Evolutionary conservation across 1,140 invertebrate species (phyloP).

Genomic region (Papilio xuthus): DNA sequence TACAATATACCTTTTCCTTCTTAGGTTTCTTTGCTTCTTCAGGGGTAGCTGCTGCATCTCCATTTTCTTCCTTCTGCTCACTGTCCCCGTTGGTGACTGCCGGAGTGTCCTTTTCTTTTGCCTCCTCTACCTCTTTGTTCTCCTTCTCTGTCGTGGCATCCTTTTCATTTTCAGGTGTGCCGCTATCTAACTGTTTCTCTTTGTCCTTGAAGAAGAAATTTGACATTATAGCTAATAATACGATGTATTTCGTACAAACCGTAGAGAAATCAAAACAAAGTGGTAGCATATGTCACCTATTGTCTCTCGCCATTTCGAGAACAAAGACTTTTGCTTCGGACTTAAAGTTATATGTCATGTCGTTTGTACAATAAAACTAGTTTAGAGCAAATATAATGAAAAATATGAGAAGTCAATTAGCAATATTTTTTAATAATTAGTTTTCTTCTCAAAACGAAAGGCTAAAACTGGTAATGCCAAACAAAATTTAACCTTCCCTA

Average conservation of each 20-base stretch:
- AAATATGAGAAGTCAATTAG: background rate
- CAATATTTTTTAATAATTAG: background rate
- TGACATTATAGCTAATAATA: background rate
- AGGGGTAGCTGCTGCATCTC: constrained; percentile 83
- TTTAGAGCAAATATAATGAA: constrained; percentile 4
- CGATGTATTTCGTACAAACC: background rate
- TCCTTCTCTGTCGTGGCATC: constrained; percentile 86
- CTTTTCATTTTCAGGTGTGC: constrained; percentile 86
- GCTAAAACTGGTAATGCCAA: background rate
- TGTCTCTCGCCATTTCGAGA: background rate
- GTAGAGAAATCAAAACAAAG: constrained; percentile 3
- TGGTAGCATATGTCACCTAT: constrained; percentile 5
- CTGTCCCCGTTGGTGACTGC: constrained; percentile 71
- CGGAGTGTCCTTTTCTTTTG: constrained; percentile 59
- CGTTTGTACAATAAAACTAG: background rate
- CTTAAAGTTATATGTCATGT: background rate
- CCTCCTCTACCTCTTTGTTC: constrained; percentile 62
- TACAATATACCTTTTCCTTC: constrained; percentile 86
- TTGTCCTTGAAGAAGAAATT: constrained; percentile 80
- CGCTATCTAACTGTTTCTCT: constrained; percentile 83
- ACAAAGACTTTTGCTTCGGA: background rate
- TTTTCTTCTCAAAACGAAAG: background rate
- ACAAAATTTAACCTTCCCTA: background rate
- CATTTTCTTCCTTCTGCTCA: constrained; percentile 80
- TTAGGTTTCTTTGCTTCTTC: constrained; percentile 89